A percentile compares a stretch with the other conserved stretches of the same genome.
phyloP scores from a whole-genome alignment of 2,797 vertebrate species.

The Sebastes hubbsi region DNA sequence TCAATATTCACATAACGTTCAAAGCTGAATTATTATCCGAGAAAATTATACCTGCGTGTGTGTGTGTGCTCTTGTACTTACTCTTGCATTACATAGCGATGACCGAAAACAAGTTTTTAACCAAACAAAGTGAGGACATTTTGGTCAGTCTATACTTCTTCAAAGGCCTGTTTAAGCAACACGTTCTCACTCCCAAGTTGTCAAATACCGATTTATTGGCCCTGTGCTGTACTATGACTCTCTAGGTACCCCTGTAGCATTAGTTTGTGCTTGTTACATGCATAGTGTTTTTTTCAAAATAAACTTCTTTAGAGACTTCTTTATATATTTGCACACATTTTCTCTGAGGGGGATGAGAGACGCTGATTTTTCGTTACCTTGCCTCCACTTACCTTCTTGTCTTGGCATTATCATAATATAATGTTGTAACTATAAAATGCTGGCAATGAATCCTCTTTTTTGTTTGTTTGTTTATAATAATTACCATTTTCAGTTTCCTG shows the following conservation, averaged over 20 bases:
- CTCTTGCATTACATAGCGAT: neutral
- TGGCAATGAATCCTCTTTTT: neutral
- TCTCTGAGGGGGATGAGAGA: neutral
- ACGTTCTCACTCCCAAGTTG: too few species aligned
- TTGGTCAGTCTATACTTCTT: neutral
- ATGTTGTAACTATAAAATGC: neutral
- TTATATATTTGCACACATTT: slow-evolving; percentile 18
- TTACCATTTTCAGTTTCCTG: neutral
- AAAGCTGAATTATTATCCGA: neutral
- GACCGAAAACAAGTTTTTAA: neutral
- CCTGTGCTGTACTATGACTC: too few species aligned
- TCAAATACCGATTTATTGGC: too few species aligned
- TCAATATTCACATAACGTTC: neutral
- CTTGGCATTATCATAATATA: neutral
- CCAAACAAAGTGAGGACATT: neutral
- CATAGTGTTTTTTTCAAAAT: too few species aligned
- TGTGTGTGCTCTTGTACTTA: neutral
- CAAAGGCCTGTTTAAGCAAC: too few species aligned
- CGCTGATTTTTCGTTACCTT: slow-evolving; percentile 14
- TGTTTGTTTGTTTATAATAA: neutral
- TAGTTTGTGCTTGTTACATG: too few species aligned
- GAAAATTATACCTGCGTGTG: neutral
- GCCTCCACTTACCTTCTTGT: neutral
- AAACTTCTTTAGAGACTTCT: neutral
- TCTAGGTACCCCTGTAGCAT: fast-evolving